Evolutionary conservation across 2,797 vertebrate genomes (phyloP).

Genomic region (Hypotaenidia philippensis): DNA sequence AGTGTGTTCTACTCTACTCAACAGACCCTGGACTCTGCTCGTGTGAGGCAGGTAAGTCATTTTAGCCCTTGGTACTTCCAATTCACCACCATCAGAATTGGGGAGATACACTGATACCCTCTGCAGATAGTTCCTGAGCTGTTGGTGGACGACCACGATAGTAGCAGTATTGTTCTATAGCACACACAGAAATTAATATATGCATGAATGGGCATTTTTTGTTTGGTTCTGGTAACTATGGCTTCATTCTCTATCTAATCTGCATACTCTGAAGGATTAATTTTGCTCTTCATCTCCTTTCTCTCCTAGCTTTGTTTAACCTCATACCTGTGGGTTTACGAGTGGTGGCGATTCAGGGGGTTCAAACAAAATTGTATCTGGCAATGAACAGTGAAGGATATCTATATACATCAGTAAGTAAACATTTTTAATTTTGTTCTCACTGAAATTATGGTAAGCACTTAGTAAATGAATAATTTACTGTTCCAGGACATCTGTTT

Average conservation of each 20-base stretch:
- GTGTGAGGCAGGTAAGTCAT: not conserved
- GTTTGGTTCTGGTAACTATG: not conserved
- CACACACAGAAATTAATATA: not conserved
- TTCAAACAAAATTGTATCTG: constrained; percentile 98
- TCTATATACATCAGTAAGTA: constrained; percentile 98
- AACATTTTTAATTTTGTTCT: not conserved
- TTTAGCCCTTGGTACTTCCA: not conserved
- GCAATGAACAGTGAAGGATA: constrained; percentile 99
- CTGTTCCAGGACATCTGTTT: not conserved
- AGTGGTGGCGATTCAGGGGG: constrained; percentile 99
- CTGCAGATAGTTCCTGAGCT: not conserved
- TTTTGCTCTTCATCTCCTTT: constrained; percentile 61
- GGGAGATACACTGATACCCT: rapidly evolving
- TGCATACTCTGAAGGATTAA: not conserved
- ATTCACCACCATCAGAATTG: not conserved
- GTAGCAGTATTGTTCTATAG: not conserved
- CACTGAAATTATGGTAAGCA: not conserved
- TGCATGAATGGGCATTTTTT: not conserved
- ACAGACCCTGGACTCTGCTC: not conserved
- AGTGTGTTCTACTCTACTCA: not conserved
- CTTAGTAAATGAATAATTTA: not conserved
- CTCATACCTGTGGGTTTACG: constrained; percentile 99
- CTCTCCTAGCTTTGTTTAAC: constrained; percentile 93
- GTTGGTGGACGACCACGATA: rapidly evolving
- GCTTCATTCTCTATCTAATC: not conserved